These are phyloP conservation scores for Polydrusus cervinus DNA, from an alignment of 2,888 invertebrate genomes.

Conservation along the genomic window DNA sequence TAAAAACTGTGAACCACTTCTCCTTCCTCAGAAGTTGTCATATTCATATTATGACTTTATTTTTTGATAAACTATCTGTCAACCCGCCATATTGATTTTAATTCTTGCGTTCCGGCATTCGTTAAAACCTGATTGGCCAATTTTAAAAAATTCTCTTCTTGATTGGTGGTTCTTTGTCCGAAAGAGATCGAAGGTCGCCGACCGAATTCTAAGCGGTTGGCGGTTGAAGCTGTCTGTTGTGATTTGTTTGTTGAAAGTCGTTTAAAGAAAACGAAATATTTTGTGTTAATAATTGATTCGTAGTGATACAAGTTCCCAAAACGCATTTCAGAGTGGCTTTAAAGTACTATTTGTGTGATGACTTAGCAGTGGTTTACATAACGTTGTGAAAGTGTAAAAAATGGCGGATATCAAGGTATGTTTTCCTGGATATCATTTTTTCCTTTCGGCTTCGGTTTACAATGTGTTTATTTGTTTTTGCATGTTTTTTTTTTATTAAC, in stretches of 20 bases:
- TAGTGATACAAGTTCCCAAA: background rate
- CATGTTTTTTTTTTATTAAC: background rate
- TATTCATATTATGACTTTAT: background rate
- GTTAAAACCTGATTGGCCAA: conserved; percentile 10
- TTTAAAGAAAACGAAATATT: conserved; percentile 18
- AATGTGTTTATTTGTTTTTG: background rate
- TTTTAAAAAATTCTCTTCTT: conserved; percentile 4
- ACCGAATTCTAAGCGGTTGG: conserved; percentile 4
- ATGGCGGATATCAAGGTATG: conserved; percentile 53
- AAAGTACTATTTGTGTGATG: conserved; percentile 15
- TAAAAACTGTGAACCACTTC: too few relatives aligned
- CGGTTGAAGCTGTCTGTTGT: conserved; percentile 28
- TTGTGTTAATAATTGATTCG: conserved; percentile 1
- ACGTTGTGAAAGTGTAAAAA: conserved; percentile 30
- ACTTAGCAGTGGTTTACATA: conserved; percentile 11
- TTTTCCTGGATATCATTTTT: conserved; percentile 31
- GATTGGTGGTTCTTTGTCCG: conserved; percentile 33
- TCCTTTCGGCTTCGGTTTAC: background rate
- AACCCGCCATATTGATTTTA: conserved; percentile 33
- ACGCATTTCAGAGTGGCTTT: background rate
- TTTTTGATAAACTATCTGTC: conserved; percentile 15
- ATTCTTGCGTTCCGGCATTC: background rate
- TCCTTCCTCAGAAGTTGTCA: background rate
- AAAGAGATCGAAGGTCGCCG: conserved; percentile 27
- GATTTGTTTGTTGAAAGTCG: conserved; percentile 7